Percentiles rank a stretch among this genome's conserved stretches.
Conservation (phyloP, 30 jellyfish, hydroid and myxozoan genomes). For the Phacellophora camtschatica region DNA sequence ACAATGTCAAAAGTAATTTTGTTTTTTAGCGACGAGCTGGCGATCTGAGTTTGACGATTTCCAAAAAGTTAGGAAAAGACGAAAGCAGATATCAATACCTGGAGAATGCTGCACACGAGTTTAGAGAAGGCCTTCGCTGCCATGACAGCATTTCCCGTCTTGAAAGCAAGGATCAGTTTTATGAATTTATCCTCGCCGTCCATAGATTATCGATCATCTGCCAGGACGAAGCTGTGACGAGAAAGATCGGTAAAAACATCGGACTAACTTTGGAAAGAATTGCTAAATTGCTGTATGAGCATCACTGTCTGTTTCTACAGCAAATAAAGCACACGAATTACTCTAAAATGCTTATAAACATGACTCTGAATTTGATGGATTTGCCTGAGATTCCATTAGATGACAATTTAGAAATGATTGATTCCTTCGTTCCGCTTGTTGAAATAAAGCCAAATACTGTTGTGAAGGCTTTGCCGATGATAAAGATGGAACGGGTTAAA, state of each 20-base stretch:
- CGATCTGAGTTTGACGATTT: slow-evolving; percentile 28
- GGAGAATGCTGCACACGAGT: slow-evolving; percentile 56
- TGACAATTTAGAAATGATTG: slow-evolving; percentile 28
- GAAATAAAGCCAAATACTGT: slow-evolving; percentile 17
- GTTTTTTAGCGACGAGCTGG: slow-evolving; percentile 53
- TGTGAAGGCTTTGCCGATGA: slow-evolving; percentile 1
- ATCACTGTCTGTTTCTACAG: slow-evolving; percentile 50
- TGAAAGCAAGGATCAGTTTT: slow-evolving; percentile 52
- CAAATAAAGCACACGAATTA: slow-evolving; percentile 25
- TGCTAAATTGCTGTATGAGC: slow-evolving; percentile 41
- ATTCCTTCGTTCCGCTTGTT: slow-evolving; percentile 11
- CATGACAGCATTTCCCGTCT: slow-evolving; percentile 62
- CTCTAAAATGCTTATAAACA: slow-evolving; percentile 24
- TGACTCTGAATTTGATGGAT: slow-evolving; percentile 23
- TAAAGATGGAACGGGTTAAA: not conserved
- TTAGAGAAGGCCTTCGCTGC: slow-evolving; percentile 54
- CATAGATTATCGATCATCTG: slow-evolving; percentile 29
- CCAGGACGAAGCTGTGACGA: slow-evolving; percentile 5
- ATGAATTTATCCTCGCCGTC: slow-evolving; percentile 44
- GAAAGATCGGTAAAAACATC: slow-evolving; percentile 25
- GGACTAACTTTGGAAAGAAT: slow-evolving; percentile 15
- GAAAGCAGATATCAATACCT: slow-evolving; percentile 9
- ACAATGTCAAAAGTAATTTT: not conserved
- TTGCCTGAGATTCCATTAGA: slow-evolving; percentile 22
- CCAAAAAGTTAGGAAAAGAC: slow-evolving; percentile 11